phyloP scores from a whole-genome alignment of 2,888 invertebrate species.

The Melanophora roralis region DNA sequence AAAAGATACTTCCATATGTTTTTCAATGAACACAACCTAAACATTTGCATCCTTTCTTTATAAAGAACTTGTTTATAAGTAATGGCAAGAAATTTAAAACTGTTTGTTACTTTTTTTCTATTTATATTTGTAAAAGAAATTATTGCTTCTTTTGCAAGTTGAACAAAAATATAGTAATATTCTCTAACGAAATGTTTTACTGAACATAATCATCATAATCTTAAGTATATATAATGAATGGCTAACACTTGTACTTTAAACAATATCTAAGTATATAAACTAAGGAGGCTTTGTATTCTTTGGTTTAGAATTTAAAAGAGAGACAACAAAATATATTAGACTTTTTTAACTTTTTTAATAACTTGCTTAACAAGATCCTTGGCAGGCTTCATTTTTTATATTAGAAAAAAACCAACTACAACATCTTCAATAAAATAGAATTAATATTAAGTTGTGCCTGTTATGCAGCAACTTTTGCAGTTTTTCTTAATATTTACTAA shows the following conservation, averaged over 20 bases:
- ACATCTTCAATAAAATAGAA: not conserved
- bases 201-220: not conserved
- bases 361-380: slow-evolving; percentile 45
- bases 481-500: not conserved
- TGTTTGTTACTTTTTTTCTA: no score
- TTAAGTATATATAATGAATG: not conserved
- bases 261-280: not conserved
- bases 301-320: not conserved
- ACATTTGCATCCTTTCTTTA: no score
- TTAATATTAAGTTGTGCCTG: not conserved
- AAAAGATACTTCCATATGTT: no score
- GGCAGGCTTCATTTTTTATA: slow-evolving; percentile 14
- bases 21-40: no score
- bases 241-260: not conserved
- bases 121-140: no score
- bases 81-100: not conserved
- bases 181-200: not conserved
- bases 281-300: not conserved
- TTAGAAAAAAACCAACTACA: not conserved
- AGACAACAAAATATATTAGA: not conserved
- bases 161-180: not conserved
- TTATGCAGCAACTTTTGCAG: not conserved
- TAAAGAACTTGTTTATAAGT: no score
- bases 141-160: no score
- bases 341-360: slow-evolving; percentile 4